phyloP scores from a whole-genome alignment of 2,888 invertebrate species.

The Drosophila nigricruria region DNA sequence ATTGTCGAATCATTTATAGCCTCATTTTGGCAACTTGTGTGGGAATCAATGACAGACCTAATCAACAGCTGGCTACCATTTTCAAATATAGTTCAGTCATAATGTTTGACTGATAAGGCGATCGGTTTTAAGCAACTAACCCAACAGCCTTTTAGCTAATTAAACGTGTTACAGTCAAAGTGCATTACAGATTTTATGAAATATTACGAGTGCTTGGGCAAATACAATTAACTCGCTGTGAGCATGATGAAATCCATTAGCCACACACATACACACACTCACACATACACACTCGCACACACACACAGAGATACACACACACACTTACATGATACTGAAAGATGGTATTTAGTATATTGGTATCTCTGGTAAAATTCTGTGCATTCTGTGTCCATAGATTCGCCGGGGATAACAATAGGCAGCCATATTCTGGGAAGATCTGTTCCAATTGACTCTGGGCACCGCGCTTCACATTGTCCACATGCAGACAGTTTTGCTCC shows the following conservation, averaged over 20 bases:
- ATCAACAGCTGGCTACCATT: constrained; percentile 7
- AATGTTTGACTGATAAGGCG: constrained; percentile 1
- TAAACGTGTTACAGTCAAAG: constrained; percentile 21
- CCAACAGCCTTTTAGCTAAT: neutral
- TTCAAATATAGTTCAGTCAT: neutral
- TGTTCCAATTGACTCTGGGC: constrained; percentile 86
- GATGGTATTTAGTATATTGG: constrained; percentile 92
- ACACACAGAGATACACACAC: constrained; percentile 2
- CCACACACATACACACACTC: constrained; percentile 10
- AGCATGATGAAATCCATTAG: constrained; percentile 40
- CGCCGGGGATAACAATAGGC: constrained; percentile 95
- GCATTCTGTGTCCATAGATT: constrained; percentile 96
- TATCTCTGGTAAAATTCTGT: constrained; percentile 91
- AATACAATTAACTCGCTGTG: constrained; percentile 44
- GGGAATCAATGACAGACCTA: neutral
- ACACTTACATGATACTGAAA: constrained; percentile 92
- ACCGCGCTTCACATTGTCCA: constrained; percentile 90
- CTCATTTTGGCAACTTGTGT: neutral
- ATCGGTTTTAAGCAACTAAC: neutral
- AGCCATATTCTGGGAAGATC: constrained; percentile 95
- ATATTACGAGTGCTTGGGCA: constrained; percentile 23
- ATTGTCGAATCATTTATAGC: neutral
- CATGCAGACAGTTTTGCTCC: constrained; percentile 93
- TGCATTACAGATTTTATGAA: constrained; percentile 24
- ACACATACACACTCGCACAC: constrained; percentile 3